Conservation (phyloP, 2,888 invertebrate species). For the Biston stratarius region DNA sequence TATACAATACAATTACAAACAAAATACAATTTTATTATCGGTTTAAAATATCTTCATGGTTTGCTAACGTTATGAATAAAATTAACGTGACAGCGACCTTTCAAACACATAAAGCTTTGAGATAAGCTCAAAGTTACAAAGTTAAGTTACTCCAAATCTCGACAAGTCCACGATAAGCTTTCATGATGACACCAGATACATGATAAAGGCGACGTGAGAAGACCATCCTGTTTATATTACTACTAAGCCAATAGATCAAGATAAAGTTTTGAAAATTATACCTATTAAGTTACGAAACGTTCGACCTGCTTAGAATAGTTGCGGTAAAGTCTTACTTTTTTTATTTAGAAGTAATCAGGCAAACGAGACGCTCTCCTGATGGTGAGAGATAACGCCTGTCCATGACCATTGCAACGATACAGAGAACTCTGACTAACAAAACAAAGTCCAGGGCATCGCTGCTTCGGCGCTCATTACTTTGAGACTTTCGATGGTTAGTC, state of each 20-base stretch:
- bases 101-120: constrained; percentile 16
- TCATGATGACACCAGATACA: constrained; percentile 50
- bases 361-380: too few species aligned
- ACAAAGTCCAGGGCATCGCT: too few species aligned
- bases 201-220: constrained; percentile 32
- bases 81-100: constrained; percentile 4
- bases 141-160: constrained; percentile 37
- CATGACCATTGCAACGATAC: too few species aligned
- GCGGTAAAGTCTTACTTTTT: too few species aligned
- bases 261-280: neutral
- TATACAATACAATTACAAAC: too few species aligned
- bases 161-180: constrained; percentile 31
- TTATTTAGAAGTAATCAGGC: too few species aligned
- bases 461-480: too few species aligned
- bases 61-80: constrained; percentile 1
- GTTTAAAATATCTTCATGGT: neutral
- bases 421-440: too few species aligned
- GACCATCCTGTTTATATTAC: constrained; percentile 43
- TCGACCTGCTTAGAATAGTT: neutral
- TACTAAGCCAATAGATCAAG: neutral
- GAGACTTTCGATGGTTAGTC: too few species aligned
- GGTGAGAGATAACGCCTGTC: too few species aligned
- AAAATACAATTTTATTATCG: neutral
- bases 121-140: constrained; percentile 32
- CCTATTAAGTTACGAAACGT: neutral